phyloP scores from a whole-genome alignment of 2,888 invertebrate genomes.

The Dryomyza anilis region DNA sequence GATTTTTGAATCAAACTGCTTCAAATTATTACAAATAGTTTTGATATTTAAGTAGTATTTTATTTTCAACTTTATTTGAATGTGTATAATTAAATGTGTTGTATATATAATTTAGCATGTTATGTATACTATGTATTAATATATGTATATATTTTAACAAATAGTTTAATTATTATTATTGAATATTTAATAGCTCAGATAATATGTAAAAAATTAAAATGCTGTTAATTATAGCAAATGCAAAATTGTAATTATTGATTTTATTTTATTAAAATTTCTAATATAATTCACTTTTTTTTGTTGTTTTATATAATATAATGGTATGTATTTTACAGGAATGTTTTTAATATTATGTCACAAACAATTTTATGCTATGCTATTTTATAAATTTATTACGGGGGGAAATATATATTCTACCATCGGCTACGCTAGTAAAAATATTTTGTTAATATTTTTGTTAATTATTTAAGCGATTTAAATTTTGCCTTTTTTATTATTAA shows the following conservation, averaged over 20 bases:
- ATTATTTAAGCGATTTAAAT: slow-evolving; percentile 10
- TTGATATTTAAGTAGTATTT: slow-evolving; percentile 6
- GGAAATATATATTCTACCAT: not conserved
- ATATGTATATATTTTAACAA: slow-evolving; percentile 14
- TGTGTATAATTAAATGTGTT: slow-evolving; percentile 10
- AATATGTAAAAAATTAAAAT: slow-evolving; percentile 20
- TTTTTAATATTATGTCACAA: slow-evolving; percentile 16
- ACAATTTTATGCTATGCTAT: slow-evolving; percentile 15
- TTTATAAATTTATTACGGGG: slow-evolving; percentile 6
- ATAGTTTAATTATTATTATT: slow-evolving; percentile 33
- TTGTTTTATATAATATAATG: slow-evolving; percentile 40
- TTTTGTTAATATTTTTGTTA: slow-evolving; percentile 1
- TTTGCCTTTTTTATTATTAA: not conserved
- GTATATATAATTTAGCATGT: slow-evolving; percentile 27
- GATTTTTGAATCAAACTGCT: no score
- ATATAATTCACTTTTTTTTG: no score
- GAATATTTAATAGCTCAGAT: slow-evolving; percentile 8
- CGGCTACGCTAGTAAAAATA: not conserved
- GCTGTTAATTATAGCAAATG: slow-evolving; percentile 24
- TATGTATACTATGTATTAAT: slow-evolving; percentile 33
- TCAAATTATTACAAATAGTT: no score
- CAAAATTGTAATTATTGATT: slow-evolving; percentile 28
- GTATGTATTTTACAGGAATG: not conserved
- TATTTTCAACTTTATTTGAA: slow-evolving; percentile 20
- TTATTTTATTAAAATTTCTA: slow-evolving; percentile 14